Evolutionary conservation across 2,888 invertebrate species (phyloP), one percentile per base, ranked within the genome.

Genomic region (Selenia dentaria): DNA sequence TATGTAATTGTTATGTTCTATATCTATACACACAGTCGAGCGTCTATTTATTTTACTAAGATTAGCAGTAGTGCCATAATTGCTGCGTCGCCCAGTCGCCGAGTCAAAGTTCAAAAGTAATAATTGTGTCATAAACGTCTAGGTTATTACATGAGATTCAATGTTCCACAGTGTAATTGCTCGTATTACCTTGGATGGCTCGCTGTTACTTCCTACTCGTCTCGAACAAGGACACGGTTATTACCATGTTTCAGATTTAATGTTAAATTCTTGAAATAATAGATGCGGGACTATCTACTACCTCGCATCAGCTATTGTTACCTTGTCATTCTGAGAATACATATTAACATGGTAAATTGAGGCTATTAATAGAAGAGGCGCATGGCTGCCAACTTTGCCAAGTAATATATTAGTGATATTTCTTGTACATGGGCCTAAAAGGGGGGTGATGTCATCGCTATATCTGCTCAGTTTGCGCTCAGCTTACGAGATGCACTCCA

Each of bases 361-460:
- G 36, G 35, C 43, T 34, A 57, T 50, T 47, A 54, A 50, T 40
- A 46, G 39, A 50, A 48, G 29, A 11, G 27, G 22, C 28, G 8
- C 8, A 35, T 33, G 32, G 35, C 27, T 52, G 38, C 36, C 24
- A 53, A 40, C 44, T 40, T 29, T 54, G 38, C 36, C 26, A 53
- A 40, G 46, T 40, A 40, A 48, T 51, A 33, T 36, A 37, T 44
- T 43, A 48, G 38, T 46, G 37, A 47, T 42, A n/a, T n/a, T n/a
- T n/a, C 34, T 45, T 49, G 12, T 36, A 32, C 31, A 13, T 47
- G 32, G 40, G 52, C 47, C 47, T 55, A 59, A 56, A 53, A 56
- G 56, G 39, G 57, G 34, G 51, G 58, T 75, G 71, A 73, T 69
- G 64, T 75, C 74, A 73, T 61, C 46, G 49, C 31, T 36, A 26